Conservation (phyloP, 1,140 invertebrate species). For the Nixonia krombeini region DNA sequence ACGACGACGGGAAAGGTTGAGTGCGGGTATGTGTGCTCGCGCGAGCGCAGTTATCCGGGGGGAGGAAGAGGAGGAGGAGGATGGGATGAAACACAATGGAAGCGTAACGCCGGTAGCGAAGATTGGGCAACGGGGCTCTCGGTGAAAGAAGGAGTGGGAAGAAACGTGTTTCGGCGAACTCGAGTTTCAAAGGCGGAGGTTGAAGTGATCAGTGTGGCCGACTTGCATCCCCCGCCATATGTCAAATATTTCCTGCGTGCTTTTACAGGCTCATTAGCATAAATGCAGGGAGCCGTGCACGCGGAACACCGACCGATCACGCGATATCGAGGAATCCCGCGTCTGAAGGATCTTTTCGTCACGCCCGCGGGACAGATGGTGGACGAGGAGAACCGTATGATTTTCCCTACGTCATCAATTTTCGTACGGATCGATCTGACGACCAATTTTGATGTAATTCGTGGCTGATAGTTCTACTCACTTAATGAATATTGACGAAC, state of each 20-base stretch:
- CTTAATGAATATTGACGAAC: too few species aligned
- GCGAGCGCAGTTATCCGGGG: too few species aligned
- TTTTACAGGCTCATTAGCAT: conserved; percentile 37
- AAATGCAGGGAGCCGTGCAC: conserved; percentile 16
- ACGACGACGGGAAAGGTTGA: too few species aligned
- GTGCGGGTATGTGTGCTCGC: too few species aligned
- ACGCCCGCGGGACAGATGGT: conserved; percentile 20
- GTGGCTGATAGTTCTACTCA: too few species aligned
- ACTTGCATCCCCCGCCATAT: conserved; percentile 21
- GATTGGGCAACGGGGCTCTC: conserved; percentile 18
- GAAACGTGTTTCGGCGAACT: conserved; percentile 23
- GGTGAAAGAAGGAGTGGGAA: conserved; percentile 16
- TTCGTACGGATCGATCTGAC: too few species aligned
- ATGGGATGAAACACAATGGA: conserved; percentile 12
- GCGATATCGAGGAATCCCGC: conserved; percentile 9
- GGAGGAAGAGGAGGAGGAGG: too few species aligned
- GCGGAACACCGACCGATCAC: background rate
- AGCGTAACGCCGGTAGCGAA: conserved; percentile 34
- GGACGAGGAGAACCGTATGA: conserved; percentile 4
- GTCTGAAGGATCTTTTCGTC: conserved; percentile 17
- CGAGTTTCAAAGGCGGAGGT: conserved; percentile 30
- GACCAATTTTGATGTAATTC: too few species aligned
- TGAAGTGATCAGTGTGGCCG: conserved; percentile 32
- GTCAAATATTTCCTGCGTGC: conserved; percentile 34
- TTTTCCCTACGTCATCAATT: conserved; percentile 1